phyloP scores from a whole-genome alignment of 2,888 invertebrate species.

The Macrophya alboannulata region DNA sequence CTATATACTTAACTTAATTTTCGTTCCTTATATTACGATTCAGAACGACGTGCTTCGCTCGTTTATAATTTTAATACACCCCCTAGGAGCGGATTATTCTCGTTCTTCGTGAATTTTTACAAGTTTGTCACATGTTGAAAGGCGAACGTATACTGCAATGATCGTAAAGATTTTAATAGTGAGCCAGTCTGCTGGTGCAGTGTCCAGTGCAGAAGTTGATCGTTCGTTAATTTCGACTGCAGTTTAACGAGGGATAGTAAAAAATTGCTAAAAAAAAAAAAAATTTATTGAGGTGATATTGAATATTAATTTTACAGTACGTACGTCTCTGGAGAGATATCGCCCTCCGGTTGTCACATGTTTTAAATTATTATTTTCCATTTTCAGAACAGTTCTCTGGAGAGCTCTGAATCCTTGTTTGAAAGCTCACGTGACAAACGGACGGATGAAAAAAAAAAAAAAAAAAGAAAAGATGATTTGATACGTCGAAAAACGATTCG shows the following conservation, averaged over 20 bases:
- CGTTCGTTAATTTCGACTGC: neutral
- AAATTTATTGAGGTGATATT: conserved; percentile 27
- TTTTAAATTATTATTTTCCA: conserved; percentile 4
- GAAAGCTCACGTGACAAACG: conserved; percentile 21
- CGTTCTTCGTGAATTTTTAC: neutral
- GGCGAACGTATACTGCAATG: neutral
- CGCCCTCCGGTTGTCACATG: neutral
- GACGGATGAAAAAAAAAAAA: neutral
- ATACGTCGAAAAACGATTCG: neutral
- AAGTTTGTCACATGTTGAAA: neutral
- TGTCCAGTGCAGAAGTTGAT: neutral
- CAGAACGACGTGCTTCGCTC: neutral
- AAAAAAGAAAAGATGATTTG: neutral
- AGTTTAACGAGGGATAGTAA: too few species aligned
- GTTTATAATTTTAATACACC: neutral
- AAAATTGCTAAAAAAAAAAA: neutral
- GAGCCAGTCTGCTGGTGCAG: neutral
- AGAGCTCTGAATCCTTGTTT: conserved; percentile 40
- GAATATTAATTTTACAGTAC: conserved; percentile 16
- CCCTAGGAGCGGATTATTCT: neutral
- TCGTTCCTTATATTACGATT: neutral
- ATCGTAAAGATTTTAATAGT: neutral
- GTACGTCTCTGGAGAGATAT: conserved; percentile 6
- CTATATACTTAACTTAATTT: neutral
- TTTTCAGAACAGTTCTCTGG: conserved; percentile 15